Conservation (phyloP, 2,113 vertebrate species). For the Bufo bufo region DNA sequence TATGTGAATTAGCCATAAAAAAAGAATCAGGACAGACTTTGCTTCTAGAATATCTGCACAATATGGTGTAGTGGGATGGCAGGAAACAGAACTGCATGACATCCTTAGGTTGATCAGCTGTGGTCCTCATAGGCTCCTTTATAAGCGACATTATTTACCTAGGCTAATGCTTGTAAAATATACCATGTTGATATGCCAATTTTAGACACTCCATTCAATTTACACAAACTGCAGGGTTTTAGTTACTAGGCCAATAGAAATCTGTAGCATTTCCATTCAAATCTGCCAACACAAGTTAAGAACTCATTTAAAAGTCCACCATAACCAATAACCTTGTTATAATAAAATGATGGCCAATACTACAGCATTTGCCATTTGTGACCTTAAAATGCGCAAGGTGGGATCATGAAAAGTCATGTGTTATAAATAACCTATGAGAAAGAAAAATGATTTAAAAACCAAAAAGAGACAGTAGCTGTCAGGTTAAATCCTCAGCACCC, state of each 20-base stretch:
- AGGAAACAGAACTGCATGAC: no score
- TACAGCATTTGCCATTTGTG: not conserved
- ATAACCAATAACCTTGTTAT: not conserved
- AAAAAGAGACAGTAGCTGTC: not conserved
- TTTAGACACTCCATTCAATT: not conserved
- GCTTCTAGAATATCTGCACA: no score
- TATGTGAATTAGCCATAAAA: no score
- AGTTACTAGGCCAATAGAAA: not conserved
- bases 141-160: not conserved
- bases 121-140: not conserved
- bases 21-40: no score
- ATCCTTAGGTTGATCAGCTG: no score
- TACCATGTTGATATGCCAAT: no score
- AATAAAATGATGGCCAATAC: not conserved
- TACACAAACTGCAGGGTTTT: not conserved
- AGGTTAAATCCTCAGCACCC: not conserved
- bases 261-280: not conserved
- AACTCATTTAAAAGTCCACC: not conserved
- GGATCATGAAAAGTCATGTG: not conserved
- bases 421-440: not conserved
- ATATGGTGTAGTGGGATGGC: no score
- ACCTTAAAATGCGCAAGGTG: not conserved
- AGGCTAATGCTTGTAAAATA: no score
- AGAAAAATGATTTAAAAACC: not conserved
- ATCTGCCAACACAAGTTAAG: not conserved